Base-by-base conservation (phyloP, 2,113 vertebrate genomes). In the Jacana jacana region DNA sequence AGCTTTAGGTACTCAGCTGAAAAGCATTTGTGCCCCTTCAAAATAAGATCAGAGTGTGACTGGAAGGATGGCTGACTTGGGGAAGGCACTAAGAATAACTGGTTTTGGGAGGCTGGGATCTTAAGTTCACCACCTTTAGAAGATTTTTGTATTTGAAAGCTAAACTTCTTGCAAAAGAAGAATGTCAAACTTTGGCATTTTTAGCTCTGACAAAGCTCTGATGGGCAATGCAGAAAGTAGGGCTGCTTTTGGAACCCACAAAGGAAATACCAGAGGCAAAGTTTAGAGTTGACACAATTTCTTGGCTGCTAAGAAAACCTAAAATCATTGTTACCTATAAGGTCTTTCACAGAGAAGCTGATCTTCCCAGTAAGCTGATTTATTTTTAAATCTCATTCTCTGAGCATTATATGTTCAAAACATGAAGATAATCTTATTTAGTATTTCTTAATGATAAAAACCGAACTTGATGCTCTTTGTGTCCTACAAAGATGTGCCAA, bases 311-410 rank as follows among this genome's bases (percentile, higher is more conserved):
- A 58, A 71, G 64, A 81, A 88, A 82, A 84, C 22, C 22, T 51
- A 0, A 71, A 91, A 51, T 77, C 42, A 6, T 65, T 78, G 51
- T 79, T 91, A 81, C 60, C 80, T 87, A 0, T 22, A 12, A 84
- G n/a, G 73, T 81, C 48, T 71, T 75, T 79, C 13, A 30, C 2
- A 37, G 91, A 89, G 86, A 48, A 79, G 40, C 66, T 82, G 61
- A 91, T 94, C 66, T 87, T 71, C 65, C 49, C 66, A 39, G 40
- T 91, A 89, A 94, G 83, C 70, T 46, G 86, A 89, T 96, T 96
- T 93, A 76, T 82, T 91, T 88, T 75, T 8, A 82, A 92, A 83
- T 81, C 77, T 86, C n/a, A 48, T 94, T 94, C 80, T 93, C 35
- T 65, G 83, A 92, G 80, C 28, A 25, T 58, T 81, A 3, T 61